Evolutionary conservation across 2,797 vertebrate species (phyloP).

Genomic region (Eptatretus atami): DNA sequence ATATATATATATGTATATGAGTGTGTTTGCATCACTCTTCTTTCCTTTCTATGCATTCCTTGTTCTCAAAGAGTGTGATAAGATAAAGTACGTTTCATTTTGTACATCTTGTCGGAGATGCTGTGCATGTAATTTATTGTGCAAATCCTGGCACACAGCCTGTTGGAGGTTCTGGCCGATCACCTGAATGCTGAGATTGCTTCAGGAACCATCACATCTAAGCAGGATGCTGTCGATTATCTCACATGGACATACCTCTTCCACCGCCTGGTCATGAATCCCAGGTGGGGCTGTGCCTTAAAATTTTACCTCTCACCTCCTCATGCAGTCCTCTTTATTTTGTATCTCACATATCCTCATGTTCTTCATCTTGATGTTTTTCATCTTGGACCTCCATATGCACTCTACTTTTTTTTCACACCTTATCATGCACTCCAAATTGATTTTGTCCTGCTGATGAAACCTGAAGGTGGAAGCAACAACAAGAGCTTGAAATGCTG

Average conservation of each 20-base stretch:
- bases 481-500: too few species aligned
- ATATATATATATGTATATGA: too few species aligned
- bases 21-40: too few species aligned
- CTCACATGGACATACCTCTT: constrained; percentile 98
- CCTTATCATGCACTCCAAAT: too few species aligned
- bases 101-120: background rate
- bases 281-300: constrained; percentile 27
- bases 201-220: constrained; percentile 66
- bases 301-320: background rate
- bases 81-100: constrained; percentile 7
- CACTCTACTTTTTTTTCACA: too few species aligned
- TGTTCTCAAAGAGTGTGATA: background rate
- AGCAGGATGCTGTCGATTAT: constrained; percentile 96
- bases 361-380: too few species aligned
- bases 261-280: constrained; percentile 84
- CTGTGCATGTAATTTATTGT: background rate
- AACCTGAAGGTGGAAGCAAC: too few species aligned
- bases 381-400: too few species aligned
- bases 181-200: constrained; percentile 86
- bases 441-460: too few species aligned
- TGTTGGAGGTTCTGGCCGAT: constrained; percentile 58
- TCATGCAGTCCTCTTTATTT: too few species aligned
- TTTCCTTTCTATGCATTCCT: background rate
- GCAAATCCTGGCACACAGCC: constrained; percentile 17
- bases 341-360: too few species aligned